Conservation (phyloP, 1,140 invertebrate genomes). For the Achatina immaculata region DNA sequence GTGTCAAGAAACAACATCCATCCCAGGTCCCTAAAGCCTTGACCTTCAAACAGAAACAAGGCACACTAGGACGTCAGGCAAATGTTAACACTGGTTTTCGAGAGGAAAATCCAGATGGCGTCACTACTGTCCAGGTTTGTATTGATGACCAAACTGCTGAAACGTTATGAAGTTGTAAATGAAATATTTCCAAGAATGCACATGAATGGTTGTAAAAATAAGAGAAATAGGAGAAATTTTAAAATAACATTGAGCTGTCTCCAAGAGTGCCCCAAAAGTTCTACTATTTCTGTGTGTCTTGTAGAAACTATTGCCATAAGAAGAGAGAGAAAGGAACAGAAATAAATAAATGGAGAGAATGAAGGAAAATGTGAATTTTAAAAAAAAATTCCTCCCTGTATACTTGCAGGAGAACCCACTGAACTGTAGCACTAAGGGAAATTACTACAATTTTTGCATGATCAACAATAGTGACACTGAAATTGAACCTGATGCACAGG, state of each 20-base stretch:
- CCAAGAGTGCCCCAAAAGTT: too few species aligned
- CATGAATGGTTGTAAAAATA: background rate
- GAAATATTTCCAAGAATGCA: background rate
- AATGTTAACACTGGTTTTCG: background rate
- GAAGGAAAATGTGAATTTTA: too few species aligned
- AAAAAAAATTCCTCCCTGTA: too few species aligned
- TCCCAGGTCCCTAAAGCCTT: conserved; percentile 17
- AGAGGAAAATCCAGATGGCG: conserved; percentile 7
- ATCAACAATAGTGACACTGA: conserved; percentile 29
- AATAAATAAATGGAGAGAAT: too few species aligned
- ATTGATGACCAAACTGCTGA: background rate
- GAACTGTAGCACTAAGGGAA: conserved; percentile 14
- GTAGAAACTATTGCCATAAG: too few species aligned
- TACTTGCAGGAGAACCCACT: conserved; percentile 32
- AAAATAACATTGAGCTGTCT: too few species aligned
- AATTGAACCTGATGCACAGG: conserved; percentile 9
- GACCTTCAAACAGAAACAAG: conserved; percentile 33
- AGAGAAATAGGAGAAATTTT: too few species aligned
- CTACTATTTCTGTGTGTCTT: too few species aligned
- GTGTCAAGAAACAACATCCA: conserved; percentile 20
- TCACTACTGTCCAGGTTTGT: conserved; percentile 16
- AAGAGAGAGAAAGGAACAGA: too few species aligned
- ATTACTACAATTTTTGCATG: conserved; percentile 31
- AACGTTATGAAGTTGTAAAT: background rate
- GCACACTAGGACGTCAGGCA: conserved; percentile 3